These are phyloP conservation scores for Chiloscyllium punctatum DNA, from an alignment of 2,797 vertebrate species.

Conservation along the genomic window DNA sequence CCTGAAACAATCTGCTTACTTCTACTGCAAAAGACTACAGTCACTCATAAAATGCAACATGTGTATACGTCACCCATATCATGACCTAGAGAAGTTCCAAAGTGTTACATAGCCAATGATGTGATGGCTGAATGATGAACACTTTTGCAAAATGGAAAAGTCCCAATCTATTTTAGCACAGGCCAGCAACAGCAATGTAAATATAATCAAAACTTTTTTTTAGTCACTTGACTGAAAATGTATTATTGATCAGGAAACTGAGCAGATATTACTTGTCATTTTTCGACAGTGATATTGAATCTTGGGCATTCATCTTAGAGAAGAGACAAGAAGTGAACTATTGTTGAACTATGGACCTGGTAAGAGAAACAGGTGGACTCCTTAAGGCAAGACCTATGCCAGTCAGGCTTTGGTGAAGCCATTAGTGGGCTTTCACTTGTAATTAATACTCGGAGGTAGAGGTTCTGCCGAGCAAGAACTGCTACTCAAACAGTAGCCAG, in stretches of 20 bases:
- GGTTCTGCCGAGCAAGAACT: no score
- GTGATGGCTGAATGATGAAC: not conserved
- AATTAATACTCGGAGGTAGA: no score
- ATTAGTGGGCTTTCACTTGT: no score
- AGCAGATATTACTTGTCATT: not conserved
- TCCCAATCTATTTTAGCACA: not conserved
- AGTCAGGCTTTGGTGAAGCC: no score
- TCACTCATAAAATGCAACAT: not conserved
- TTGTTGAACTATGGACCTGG: no score
- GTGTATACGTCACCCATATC: not conserved
- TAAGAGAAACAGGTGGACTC: no score
- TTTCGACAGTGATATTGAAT: not conserved
- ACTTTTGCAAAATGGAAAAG: not conserved
- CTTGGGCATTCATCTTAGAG: not conserved
- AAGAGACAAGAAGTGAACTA: no score
- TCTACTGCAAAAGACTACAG: not conserved
- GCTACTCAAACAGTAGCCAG: no score
- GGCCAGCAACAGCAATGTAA: not conserved
- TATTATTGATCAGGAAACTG: not conserved
- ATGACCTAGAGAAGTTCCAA: not conserved
- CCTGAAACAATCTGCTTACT: not conserved
- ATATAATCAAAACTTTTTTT: not conserved
- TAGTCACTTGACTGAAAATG: not conserved
- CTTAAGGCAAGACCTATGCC: no score
- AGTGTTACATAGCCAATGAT: not conserved